phyloP scores from a whole-genome alignment of 1,140 invertebrate species.

The Coenobita brevimanus region DNA sequence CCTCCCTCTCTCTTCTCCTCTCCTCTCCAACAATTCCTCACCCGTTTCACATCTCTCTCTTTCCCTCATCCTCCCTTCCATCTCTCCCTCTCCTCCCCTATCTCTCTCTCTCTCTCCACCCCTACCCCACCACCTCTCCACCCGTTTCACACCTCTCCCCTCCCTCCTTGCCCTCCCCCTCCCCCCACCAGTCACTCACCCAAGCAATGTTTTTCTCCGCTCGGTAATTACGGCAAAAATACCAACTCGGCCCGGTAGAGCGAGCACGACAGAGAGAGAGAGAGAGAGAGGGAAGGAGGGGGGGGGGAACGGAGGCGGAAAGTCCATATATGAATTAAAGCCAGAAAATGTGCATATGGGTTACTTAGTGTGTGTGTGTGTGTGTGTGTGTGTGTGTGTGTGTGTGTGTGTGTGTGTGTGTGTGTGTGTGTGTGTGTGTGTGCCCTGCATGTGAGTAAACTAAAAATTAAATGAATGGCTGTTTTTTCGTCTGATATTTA shows the following conservation, averaged over 20 bases:
- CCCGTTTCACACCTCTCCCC: neutral
- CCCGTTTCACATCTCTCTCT: neutral
- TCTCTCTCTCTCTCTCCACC: neutral
- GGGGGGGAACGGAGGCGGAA: neutral
- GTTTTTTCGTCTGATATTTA: too few relatives aligned
- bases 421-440: neutral
- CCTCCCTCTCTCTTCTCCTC: neutral
- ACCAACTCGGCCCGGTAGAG: neutral
- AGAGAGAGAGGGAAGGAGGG: neutral
- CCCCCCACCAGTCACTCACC: constrained; percentile 14
- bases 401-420: constrained; percentile 4
- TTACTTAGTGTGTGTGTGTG: too few relatives aligned
- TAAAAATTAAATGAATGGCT: too few relatives aligned
- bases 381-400: constrained; percentile 19
- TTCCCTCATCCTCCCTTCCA: neutral
- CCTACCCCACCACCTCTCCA: neutral
- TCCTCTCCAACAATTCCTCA: neutral
- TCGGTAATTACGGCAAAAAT: neutral
- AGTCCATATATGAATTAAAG: neutral
- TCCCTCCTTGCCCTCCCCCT: neutral
- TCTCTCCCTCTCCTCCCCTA: neutral
- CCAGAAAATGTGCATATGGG: too few relatives aligned
- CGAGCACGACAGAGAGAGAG: neutral
- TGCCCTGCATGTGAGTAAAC: neutral
- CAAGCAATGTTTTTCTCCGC: neutral